phyloP scores from a whole-genome alignment of 2,113 vertebrate species.

The Platichthys stellatus region DNA sequence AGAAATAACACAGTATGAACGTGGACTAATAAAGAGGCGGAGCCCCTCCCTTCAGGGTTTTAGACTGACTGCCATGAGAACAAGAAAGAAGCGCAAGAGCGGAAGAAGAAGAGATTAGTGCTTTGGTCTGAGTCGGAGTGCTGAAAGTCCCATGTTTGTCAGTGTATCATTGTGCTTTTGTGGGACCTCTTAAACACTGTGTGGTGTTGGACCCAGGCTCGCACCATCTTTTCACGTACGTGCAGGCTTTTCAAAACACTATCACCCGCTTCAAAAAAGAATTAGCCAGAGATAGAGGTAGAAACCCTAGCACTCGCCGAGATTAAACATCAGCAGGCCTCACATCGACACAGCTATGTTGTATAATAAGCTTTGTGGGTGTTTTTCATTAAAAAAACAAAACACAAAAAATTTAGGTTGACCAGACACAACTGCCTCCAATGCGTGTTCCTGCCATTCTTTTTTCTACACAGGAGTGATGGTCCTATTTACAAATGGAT shows the following conservation, averaged over 20 bases:
- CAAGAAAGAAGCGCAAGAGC: conserved; percentile 25
- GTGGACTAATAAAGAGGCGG: conserved; percentile 61
- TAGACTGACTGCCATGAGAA: conserved; percentile 74
- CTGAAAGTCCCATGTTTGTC: conserved; percentile 81
- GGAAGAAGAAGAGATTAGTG: conserved; percentile 40
- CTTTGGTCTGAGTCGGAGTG: conserved; percentile 72
- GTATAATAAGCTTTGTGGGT: conserved; percentile 70
- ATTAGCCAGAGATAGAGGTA: conserved; percentile 54
- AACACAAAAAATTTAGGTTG: conserved; percentile 42
- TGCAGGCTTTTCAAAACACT: conserved; percentile 59
- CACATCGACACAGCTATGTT: conserved; percentile 71
- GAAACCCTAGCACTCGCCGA: conserved; percentile 48
- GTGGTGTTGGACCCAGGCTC: conserved; percentile 74
- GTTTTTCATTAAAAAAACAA: conserved; percentile 61
- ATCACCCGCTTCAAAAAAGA: conserved; percentile 56
- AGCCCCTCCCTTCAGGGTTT: conserved; percentile 70
- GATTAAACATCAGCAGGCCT: conserved; percentile 75
- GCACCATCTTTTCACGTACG: conserved; percentile 69
- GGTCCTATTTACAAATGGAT: conserved; percentile 72
- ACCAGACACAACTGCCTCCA: conserved; percentile 72
- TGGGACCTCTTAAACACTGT: conserved; percentile 81
- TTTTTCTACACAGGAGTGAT: conserved; percentile 73
- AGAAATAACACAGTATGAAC: conserved; percentile 37
- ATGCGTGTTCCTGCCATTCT: conserved; percentile 68
- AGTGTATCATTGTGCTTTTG: conserved; percentile 80